These are phyloP conservation scores for Apeltes quadracus DNA, from an alignment of 2,113 vertebrate species.

Conservation along the genomic window DNA sequence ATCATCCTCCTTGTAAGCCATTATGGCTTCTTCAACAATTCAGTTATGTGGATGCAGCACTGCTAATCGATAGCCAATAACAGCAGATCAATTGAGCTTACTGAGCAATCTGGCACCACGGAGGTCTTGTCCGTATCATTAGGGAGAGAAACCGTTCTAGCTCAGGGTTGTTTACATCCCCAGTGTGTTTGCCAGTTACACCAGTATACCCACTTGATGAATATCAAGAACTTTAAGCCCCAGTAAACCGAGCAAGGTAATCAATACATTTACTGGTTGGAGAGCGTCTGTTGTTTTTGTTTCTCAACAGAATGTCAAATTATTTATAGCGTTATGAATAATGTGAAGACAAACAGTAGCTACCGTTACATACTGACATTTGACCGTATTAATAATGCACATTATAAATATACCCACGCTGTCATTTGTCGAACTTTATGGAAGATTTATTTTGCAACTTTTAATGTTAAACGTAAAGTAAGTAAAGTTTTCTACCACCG, in stretches of 20 bases:
- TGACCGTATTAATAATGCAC: no score
- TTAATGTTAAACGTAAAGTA: no score
- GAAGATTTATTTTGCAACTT: no score
- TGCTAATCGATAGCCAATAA: conserved; percentile 68
- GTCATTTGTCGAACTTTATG: no score
- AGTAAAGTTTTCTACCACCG: no score
- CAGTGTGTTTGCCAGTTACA: neutral
- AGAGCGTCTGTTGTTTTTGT: neutral
- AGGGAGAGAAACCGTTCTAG: conserved; percentile 17
- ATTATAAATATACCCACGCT: no score
- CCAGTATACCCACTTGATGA: neutral
- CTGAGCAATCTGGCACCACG: conserved; percentile 46
- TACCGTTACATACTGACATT: no score
- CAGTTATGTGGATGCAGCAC: conserved; percentile 27
- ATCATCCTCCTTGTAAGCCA: conserved; percentile 19
- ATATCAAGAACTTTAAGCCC: neutral
- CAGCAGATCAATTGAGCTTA: conserved; percentile 60
- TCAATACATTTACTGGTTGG: neutral
- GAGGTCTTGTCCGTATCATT: conserved; percentile 20
- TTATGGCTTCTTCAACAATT: conserved; percentile 39
- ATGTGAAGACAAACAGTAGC: neutral
- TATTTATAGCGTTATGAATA: neutral
- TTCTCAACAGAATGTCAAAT: neutral
- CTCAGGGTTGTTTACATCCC: neutral
- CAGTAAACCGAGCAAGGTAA: neutral